Evolutionary conservation across 1,140 invertebrate genomes (phyloP), one percentile per base, ranked within the genome.

Genomic region (Drosophila sp.): DNA sequence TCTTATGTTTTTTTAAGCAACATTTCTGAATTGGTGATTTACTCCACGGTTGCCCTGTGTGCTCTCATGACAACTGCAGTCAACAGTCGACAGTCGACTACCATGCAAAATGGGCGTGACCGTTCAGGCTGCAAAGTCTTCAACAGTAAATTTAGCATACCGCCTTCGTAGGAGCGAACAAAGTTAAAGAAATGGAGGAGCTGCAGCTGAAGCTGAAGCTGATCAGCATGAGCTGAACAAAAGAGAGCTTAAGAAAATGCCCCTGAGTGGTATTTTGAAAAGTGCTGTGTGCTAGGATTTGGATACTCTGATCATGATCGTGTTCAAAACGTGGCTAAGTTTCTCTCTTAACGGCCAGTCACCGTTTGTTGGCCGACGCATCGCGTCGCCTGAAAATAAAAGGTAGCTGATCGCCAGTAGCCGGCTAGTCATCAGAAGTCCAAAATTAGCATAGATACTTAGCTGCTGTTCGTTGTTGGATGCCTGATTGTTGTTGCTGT

Each of bases 361-460:
- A 21, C 27, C 27, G 41, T 66, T 83, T 80, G 32, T 66, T 83
- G 80, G 32, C 58, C 27, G 27, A 29, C 27, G 27, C 59, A 58
- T 62, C 50, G 69, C 59, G 63, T 62, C 50, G 69, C 66, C 59
- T 63, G 46, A 16, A 80, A 80, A 83, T 69, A 69, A 73, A 76
- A 84, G 69, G 67, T 84, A 83, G 78, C 78, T 53, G 48, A 67
- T 79, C 79, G 77, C 76, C 66, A 71, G 72, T 71, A 75, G 72
- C 72, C 40, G 76, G 53, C 83, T 78, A 81, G 74, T 70, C 82
- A 75, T 87, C 78, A 79, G 76, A 78, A 72, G 73, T 71, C 59
- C 66, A 54, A 84, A 86, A 86, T 86, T 87, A 86, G 78, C 80
- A 80, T 76, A 84, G 80, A 69, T 72, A 78, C 62, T 80, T 83